Base-by-base conservation (phyloP, 2,113 vertebrate genomes). In the Recurvirostra avosetta region DNA sequence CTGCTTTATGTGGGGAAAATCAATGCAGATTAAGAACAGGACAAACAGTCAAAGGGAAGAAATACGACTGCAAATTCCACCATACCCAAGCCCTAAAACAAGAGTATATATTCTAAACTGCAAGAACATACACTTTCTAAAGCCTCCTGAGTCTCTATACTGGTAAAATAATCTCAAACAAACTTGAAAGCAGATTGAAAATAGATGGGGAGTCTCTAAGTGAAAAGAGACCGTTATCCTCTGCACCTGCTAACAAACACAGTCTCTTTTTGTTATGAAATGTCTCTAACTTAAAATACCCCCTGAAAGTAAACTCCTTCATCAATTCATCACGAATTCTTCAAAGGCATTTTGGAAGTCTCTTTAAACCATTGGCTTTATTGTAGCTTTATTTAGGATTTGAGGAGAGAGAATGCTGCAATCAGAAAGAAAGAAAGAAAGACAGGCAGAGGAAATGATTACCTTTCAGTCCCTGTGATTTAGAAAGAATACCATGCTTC, bases 11-110 rank as follows among this genome's bases (percentile, higher is more conserved):
- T 81, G 83, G 30, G 29, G 8, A 56, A 73, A 80, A 98, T 98
- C 96, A 96, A 97, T 98, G 96, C 90, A 96, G 86, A 96, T 95
- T 96, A 98, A 97, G 81, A 92, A 65, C 16, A 94, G 73, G 70
- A 82, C 96, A 96, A 97, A 92, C 50, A 78, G 49, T 19, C 17
- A 91, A 95, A 94, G 72, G 68, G 49, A 92, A 91, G 67, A 97
- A 96, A 92, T 76, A 72, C 0, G 13, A 66, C 65, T 73, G 34
- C 29, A 86, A 86, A 81, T 88, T 96, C 43, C 49, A 81, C 41
- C 52, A 71, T 45, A 84, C 11, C 75, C 49, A 74, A 82, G 71
- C 20, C 30, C 36, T 5, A 55, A 79, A 58, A 1, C 38, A 67
- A 34, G 36, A 66, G 17, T 65, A 72, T 63, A 55, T 72, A 78